A percentile compares a stretch with the other conserved stretches of the same genome.
Evolutionary conservation across 2,888 invertebrate species (phyloP).

Genomic region (Heterodera filipjevi): DNA sequence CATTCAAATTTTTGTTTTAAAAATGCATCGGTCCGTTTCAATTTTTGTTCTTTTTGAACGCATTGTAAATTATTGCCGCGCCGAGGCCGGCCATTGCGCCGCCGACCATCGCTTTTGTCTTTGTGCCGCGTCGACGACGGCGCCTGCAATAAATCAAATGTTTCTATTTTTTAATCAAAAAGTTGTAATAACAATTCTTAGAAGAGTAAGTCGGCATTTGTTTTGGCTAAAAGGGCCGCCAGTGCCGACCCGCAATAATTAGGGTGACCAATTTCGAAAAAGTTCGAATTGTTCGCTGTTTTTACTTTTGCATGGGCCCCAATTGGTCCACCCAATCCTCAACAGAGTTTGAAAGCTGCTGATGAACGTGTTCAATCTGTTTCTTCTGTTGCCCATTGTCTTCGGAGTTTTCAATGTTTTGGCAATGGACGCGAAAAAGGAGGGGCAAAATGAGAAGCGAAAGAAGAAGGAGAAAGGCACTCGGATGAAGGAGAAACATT

Average conservation of each 20-base stretch:
- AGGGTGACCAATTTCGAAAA: too few species aligned
- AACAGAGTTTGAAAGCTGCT: background rate
- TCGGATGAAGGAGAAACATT: too few species aligned
- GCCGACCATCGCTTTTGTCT: background rate
- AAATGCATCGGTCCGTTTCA: background rate
- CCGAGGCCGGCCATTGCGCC: conserved; percentile 11
- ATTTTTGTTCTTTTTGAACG: conserved; percentile 22
- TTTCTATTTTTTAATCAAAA: too few species aligned
- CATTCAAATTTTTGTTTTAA: too few species aligned
- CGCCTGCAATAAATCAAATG: background rate
- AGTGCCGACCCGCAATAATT: too few species aligned
- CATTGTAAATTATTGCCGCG: conserved; percentile 7
- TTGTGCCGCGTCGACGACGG: conserved; percentile 19
- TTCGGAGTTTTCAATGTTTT: background rate
- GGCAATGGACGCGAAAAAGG: background rate
- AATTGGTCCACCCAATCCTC: conserved; percentile 1
- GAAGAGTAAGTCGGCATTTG: too few species aligned
- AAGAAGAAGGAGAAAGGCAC: too few species aligned
- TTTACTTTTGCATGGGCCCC: background rate
- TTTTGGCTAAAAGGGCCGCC: too few species aligned
- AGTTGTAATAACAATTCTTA: too few species aligned
- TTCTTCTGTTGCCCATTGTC: background rate
- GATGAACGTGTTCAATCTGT: background rate
- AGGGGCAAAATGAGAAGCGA: too few species aligned
- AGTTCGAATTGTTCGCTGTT: too few species aligned